These are phyloP conservation scores for Periplaneta americana DNA, from an alignment of 1,140 invertebrate genomes.

Conservation along the genomic window DNA sequence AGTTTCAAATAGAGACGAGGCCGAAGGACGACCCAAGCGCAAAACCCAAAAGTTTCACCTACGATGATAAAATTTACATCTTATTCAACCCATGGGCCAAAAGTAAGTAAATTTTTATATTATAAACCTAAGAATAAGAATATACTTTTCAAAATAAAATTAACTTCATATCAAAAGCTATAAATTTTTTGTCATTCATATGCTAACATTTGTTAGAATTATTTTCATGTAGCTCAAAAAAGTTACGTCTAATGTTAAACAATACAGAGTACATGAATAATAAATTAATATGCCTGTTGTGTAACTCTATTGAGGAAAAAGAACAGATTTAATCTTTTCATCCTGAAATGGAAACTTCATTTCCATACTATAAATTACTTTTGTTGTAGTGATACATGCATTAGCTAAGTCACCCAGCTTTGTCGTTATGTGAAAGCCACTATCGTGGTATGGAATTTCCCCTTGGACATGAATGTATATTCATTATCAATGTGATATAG, in stretches of 20 bases:
- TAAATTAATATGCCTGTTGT: neutral
- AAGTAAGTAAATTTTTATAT: constrained; percentile 31
- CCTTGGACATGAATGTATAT: no score
- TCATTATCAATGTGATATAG: no score
- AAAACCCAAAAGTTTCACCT: constrained; percentile 19
- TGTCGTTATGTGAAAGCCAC: no score
- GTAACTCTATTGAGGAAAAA: neutral
- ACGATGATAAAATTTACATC: constrained; percentile 39
- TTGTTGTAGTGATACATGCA: no score
- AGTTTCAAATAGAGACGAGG: constrained; percentile 10
- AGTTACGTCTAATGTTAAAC: neutral
- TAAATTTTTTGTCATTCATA: neutral
- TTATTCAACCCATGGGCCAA: constrained; percentile 49
- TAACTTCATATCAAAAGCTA: neutral
- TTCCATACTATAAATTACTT: neutral
- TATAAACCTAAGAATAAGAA: neutral
- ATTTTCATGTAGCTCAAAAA: no score
- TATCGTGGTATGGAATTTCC: no score
- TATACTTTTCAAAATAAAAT: neutral
- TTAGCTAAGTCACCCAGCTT: no score
- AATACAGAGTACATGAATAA: neutral
- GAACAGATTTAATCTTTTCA: no score
- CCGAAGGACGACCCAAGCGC: neutral
- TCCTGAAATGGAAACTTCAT: neutral
- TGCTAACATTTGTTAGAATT: neutral